Evolutionary conservation across 2,113 vertebrate species (phyloP).

Genomic region (Patagioenas fasciata): DNA sequence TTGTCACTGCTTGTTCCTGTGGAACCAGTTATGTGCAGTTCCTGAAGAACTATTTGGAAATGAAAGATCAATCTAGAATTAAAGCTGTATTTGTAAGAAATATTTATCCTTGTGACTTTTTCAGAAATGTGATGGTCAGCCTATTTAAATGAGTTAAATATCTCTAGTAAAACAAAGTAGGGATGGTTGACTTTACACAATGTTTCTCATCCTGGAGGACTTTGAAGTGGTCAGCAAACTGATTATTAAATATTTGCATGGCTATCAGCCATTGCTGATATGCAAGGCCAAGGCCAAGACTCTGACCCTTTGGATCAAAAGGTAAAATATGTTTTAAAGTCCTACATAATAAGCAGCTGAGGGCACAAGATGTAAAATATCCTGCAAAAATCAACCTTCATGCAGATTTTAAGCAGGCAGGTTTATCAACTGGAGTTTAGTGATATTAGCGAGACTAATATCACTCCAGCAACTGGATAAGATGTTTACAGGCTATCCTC

Average conservation of each 20-base stretch:
- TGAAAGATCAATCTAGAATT: background rate
- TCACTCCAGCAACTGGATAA: background rate
- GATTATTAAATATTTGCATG: conserved; percentile 20
- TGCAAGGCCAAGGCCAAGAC: background rate
- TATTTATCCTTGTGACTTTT: background rate
- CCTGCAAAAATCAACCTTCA: background rate
- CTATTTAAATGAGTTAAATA: background rate
- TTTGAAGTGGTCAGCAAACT: conserved; percentile 13
- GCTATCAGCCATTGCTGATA: background rate
- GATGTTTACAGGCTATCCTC: background rate
- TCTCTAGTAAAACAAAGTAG: background rate
- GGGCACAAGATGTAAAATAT: background rate
- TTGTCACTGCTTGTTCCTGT: background rate
- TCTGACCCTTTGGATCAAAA: background rate
- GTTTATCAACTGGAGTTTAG: background rate
- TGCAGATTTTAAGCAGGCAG: background rate
- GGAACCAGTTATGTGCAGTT: background rate
- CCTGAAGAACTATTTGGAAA: background rate
- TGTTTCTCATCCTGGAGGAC: background rate
- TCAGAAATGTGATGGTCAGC: background rate
- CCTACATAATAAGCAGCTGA: background rate
- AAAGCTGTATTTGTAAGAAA: background rate
- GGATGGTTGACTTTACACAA: background rate
- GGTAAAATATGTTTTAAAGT: background rate
- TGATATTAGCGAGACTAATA: background rate